These are phyloP conservation scores for Drosophila limbata DNA, from an alignment of 2,888 invertebrate genomes.

Conservation along the genomic window DNA sequence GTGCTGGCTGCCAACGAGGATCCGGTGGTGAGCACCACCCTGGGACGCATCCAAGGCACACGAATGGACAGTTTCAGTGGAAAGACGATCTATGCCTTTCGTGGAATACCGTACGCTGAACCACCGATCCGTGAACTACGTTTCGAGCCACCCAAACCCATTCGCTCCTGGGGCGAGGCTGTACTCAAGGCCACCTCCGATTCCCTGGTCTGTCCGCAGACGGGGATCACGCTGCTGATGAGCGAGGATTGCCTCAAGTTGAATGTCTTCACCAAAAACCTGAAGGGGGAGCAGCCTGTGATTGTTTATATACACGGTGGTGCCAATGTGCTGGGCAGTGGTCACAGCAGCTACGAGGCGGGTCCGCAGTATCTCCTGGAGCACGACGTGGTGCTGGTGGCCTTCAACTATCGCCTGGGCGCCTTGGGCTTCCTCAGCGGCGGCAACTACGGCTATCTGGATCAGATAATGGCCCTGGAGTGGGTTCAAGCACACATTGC, in stretches of 20 bases:
- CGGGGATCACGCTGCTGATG: constrained; percentile 59
- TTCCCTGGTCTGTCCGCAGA: constrained; percentile 83
- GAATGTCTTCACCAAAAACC: constrained; percentile 87
- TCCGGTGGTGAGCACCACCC: constrained; percentile 61
- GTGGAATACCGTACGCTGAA: constrained; percentile 84
- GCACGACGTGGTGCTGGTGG: constrained; percentile 79
- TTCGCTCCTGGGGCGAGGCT: constrained; percentile 77
- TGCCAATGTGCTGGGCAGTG: constrained; percentile 74
- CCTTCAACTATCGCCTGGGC: constrained; percentile 83
- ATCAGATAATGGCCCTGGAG: constrained; percentile 88
- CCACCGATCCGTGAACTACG: constrained; percentile 81
- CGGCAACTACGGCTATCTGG: constrained; percentile 89
- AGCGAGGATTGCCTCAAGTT: constrained; percentile 89
- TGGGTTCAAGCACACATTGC: constrained; percentile 89
- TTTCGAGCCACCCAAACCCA: constrained; percentile 84
- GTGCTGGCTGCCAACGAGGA: constrained; percentile 12
- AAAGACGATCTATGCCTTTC: constrained; percentile 85
- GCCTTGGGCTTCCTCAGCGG: constrained; percentile 87
- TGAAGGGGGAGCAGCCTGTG: constrained; percentile 60
- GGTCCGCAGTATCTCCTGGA: constrained; percentile 82
- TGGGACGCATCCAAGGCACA: constrained; percentile 85
- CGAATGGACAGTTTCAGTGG: constrained; percentile 84
- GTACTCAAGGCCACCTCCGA: constrained; percentile 84
- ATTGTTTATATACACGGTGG: constrained; percentile 83
- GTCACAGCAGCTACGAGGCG: constrained; percentile 73